Evolutionary conservation across 2,113 vertebrate genomes (phyloP).

Genomic region (Vulpes vulpes): DNA sequence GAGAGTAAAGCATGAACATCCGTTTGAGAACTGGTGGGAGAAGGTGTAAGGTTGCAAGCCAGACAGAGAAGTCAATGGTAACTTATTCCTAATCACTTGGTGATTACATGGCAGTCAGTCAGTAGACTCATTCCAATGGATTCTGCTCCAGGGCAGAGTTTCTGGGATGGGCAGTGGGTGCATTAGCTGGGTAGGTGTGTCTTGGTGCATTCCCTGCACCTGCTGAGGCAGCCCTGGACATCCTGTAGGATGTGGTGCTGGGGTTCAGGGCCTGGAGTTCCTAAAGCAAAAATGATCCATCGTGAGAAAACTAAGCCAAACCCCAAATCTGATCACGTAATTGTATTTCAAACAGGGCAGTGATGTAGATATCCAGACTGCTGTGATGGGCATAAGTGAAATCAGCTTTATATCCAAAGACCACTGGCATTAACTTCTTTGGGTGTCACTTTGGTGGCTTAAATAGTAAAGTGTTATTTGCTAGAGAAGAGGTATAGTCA

Average conservation of each 20-base stretch:
- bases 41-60: neutral
- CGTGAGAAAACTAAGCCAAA: neutral
- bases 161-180: too few relatives aligned
- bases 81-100: neutral
- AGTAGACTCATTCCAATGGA: neutral
- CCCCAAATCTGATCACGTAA: neutral
- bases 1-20: neutral
- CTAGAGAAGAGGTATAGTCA: neutral
- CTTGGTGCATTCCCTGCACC: neutral
- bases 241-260: neutral
- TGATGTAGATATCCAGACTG: neutral
- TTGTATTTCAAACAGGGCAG: neutral
- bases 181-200: neutral
- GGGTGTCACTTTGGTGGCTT: neutral
- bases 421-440: neutral
- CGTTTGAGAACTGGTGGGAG: neutral
- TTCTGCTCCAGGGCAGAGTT: neutral
- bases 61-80: neutral
- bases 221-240: neutral
- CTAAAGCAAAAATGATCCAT: conserved; percentile 12
- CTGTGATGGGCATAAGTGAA: neutral
- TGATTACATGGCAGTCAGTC: neutral
- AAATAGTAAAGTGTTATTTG: neutral
- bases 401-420: neutral
- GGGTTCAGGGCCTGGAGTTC: neutral